Evolutionary conservation across 2,888 invertebrate genomes (phyloP).

Genomic region (Hirtodrosophila trivittata): DNA sequence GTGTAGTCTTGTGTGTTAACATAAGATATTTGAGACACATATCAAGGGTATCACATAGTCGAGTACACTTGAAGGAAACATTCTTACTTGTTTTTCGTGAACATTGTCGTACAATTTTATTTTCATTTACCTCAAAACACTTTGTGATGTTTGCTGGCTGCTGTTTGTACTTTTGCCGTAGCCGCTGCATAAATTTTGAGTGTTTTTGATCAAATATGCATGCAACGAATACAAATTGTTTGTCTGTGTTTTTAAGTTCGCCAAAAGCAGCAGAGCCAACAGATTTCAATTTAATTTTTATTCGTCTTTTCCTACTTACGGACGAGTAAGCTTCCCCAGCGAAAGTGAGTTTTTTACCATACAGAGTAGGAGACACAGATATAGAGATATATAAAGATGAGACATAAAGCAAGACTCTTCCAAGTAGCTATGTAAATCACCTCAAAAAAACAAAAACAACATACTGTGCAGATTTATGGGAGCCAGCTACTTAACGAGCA

Average conservation of each 20-base stretch:
- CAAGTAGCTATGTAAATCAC: slow-evolving; percentile 74
- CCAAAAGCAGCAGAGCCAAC: slow-evolving; percentile 38
- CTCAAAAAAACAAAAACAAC: slow-evolving; percentile 34
- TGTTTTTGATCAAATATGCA: slow-evolving; percentile 69
- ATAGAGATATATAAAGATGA: too few species aligned
- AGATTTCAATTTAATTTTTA: slow-evolving; percentile 67
- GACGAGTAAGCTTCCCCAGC: slow-evolving; percentile 32
- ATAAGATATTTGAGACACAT: too few species aligned
- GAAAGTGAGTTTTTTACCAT: slow-evolving; percentile 52
- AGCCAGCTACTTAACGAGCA: slow-evolving; percentile 67
- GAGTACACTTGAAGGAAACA: too few species aligned
- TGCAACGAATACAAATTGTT: slow-evolving; percentile 56
- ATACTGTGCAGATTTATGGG: slow-evolving; percentile 69
- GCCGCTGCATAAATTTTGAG: slow-evolving; percentile 54
- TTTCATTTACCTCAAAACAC: slow-evolving; percentile 25
- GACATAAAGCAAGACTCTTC: slow-evolving; percentile 16
- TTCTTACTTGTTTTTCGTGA: slow-evolving; percentile 24
- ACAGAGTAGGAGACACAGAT: slow-evolving; percentile 12
- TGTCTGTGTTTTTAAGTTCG: slow-evolving; percentile 41
- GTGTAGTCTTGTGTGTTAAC: too few species aligned
- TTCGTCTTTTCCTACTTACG: slow-evolving; percentile 14
- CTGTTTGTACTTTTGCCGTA: slow-evolving; percentile 27
- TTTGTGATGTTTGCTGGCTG: slow-evolving; percentile 22
- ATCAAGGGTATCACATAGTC: too few species aligned
- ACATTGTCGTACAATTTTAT: slow-evolving; percentile 16